A percentile compares a stretch with the other conserved stretches of the same genome.
Conservation (phyloP, 2,113 vertebrate species). For the Aspiorhynchus laticeps region DNA sequence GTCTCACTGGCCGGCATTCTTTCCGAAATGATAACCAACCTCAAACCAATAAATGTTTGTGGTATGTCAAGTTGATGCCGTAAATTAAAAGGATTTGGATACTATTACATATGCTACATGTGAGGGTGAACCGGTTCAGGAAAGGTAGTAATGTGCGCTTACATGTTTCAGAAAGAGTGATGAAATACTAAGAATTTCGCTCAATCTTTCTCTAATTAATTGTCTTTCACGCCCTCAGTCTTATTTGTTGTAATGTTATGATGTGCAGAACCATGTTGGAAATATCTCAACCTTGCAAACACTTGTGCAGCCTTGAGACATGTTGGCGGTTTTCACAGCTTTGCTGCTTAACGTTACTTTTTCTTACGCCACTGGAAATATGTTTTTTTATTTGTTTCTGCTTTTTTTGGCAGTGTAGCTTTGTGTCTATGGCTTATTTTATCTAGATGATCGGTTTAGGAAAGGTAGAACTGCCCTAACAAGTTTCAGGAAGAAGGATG, state of each 20-base stretch:
- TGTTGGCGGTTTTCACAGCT: neutral
- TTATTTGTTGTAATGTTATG: conserved; percentile 3
- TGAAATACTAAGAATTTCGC: neutral
- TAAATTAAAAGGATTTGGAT: conserved; percentile 23
- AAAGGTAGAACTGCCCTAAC: neutral
- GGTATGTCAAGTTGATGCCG: conserved; percentile 8
- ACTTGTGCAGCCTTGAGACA: neutral
- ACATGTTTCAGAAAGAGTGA: neutral
- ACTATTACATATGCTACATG: neutral
- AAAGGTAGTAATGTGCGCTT: neutral
- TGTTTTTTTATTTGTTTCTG: neutral
- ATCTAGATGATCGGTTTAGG: neutral
- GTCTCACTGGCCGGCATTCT: conserved; percentile 20
- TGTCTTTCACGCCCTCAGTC: neutral
- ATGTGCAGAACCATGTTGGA: neutral
- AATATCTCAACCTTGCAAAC: neutral
- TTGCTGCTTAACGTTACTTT: neutral
- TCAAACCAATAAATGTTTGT: conserved; percentile 25
- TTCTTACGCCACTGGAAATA: neutral
- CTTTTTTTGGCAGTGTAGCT: neutral
- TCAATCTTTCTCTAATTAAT: neutral
- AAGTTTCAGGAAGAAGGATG: neutral
- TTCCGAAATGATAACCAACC: conserved; percentile 35
- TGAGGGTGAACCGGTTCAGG: neutral
- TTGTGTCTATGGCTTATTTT: neutral